Conservation (phyloP, 2,888 invertebrate species). For the Arctia plantaginis region DNA sequence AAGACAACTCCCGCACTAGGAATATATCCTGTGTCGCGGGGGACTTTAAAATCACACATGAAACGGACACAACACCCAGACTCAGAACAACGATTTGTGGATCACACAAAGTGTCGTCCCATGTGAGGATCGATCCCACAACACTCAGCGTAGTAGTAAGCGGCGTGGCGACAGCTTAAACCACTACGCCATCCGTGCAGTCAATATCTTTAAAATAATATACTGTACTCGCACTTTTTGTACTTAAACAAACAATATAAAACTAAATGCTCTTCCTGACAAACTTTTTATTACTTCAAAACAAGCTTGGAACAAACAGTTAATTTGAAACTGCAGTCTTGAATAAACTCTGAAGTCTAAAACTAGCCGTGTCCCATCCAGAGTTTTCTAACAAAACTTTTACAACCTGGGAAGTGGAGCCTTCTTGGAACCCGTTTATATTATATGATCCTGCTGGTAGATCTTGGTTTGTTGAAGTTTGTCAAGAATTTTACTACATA, state of each 20-base stretch:
- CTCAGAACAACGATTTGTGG: too few relatives aligned
- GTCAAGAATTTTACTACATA: neutral
- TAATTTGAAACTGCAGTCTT: constrained; percentile 65
- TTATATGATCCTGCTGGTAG: constrained; percentile 1
- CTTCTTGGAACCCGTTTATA: constrained; percentile 6
- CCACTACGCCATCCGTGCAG: too few relatives aligned
- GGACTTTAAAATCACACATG: too few relatives aligned
- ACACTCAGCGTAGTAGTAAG: too few relatives aligned
- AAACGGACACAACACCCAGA: too few relatives aligned
- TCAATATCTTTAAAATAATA: neutral
- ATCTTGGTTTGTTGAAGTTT: constrained; percentile 6
- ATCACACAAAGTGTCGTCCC: too few relatives aligned
- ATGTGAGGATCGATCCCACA: too few relatives aligned
- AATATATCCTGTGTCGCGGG: too few relatives aligned
- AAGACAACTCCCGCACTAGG: too few relatives aligned
- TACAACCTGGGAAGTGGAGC: neutral
- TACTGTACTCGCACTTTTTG: neutral
- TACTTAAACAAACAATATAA: constrained; percentile 1
- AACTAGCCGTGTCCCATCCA: constrained; percentile 11
- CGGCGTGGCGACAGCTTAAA: too few relatives aligned
- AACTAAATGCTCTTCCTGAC: constrained; percentile 22
- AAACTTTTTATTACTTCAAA: constrained; percentile 40
- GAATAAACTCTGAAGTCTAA: constrained; percentile 48
- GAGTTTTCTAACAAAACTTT: constrained; percentile 19
- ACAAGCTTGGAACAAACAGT: constrained; percentile 61